Percentiles rank a stretch among this genome's conserved stretches.
These are phyloP conservation scores for Eulemur macaco DNA, from an alignment of 2,113 vertebrate species.

Conservation along the genomic window DNA sequence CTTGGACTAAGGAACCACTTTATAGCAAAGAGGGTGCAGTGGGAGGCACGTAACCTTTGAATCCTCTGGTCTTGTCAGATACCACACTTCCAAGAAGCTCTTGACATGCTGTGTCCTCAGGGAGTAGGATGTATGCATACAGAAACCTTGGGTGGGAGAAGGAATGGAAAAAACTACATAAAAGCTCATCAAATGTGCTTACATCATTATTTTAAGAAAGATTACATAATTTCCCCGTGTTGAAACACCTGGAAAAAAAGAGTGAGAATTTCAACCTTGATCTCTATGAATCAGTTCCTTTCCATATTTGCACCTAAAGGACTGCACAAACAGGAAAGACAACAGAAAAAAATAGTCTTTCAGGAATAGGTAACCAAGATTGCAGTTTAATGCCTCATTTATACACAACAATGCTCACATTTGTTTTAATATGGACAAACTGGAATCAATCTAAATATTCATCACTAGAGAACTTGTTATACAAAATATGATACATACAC, in stretches of 20 bases:
- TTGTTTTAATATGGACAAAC: neutral
- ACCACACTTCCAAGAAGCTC: neutral
- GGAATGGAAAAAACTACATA: neutral
- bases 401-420: neutral
- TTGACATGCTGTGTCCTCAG: neutral
- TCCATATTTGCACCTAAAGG: neutral
- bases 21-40: neutral
- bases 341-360: neutral
- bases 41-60: neutral
- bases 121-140: neutral
- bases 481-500: neutral
- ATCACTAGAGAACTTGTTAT: neutral
- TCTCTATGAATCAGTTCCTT: neutral
- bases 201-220: neutral
- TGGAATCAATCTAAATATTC: neutral
- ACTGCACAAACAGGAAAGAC: neutral
- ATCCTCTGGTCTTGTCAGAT: neutral
- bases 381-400: neutral
- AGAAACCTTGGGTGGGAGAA: neutral
- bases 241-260: neutral
- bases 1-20: neutral
- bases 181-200: neutral
- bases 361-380: neutral
- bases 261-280: neutral
- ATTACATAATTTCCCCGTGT: neutral